Percentiles rank a stretch among this genome's conserved stretches.
Conservation (phyloP, 2,888 invertebrate genomes). For the Chesias legatella region DNA sequence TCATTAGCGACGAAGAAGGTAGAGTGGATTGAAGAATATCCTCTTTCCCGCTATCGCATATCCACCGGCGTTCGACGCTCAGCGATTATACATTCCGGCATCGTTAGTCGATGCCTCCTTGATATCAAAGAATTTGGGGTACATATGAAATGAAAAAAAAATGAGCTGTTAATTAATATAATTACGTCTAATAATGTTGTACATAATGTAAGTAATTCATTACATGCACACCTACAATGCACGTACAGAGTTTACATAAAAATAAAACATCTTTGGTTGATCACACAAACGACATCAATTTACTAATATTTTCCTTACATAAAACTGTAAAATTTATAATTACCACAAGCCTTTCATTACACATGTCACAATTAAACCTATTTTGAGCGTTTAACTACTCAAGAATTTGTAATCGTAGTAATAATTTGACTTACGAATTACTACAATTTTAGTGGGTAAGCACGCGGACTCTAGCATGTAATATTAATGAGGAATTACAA, state of each 20-base stretch:
- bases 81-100: too few species aligned
- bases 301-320: conserved; percentile 42
- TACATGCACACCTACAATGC: conserved; percentile 62
- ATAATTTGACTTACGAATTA: conserved; percentile 46
- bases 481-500: conserved; percentile 22
- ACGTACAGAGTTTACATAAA: conserved; percentile 62
- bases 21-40: too few species aligned
- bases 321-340: conserved; percentile 40
- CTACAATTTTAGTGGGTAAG: conserved; percentile 35
- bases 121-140: too few species aligned
- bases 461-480: conserved; percentile 47
- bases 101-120: too few species aligned
- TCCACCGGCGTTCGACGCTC: too few species aligned
- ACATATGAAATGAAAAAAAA: conserved; percentile 33
- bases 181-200: conserved; percentile 70
- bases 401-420: conserved; percentile 36
- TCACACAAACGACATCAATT: conserved; percentile 70
- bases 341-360: conserved; percentile 67
- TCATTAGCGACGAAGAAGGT: too few species aligned
- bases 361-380: conserved; percentile 43
- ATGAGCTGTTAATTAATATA: conserved; percentile 74
- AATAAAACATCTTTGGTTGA: conserved; percentile 77
- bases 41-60: too few species aligned
- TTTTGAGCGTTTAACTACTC: conserved; percentile 56
- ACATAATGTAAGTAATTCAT: conserved; percentile 57